Conservation (phyloP, 1,140 invertebrate genomes). For the Venustaconcha ellipsiformis region DNA sequence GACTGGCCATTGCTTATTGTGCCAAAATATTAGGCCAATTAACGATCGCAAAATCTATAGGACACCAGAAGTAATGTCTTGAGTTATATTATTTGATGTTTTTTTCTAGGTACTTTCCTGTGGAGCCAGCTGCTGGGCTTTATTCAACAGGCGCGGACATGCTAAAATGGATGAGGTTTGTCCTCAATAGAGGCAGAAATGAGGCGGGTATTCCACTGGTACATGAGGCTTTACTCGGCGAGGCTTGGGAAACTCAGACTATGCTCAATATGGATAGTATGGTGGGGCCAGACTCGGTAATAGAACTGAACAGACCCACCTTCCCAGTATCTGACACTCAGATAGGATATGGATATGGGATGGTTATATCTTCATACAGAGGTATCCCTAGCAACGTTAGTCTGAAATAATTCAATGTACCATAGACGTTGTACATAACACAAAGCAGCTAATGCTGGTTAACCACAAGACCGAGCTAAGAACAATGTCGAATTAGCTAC, state of each 20-base stretch:
- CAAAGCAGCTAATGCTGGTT: no score
- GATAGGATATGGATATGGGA: conserved; percentile 14
- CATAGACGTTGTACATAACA: no score
- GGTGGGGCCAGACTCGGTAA: no score
- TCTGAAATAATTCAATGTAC: no score
- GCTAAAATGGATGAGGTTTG: conserved; percentile 6
- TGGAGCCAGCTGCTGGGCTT: conserved; percentile 8
- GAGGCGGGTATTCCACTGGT: not conserved
- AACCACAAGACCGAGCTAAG: no score
- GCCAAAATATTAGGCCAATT: no score
- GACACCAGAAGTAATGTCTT: no score
- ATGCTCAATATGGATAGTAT: not conserved
- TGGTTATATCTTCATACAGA: conserved; percentile 6
- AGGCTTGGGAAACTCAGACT: not conserved
- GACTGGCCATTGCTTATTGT: no score
- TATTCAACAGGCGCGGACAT: not conserved
- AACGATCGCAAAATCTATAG: no score
- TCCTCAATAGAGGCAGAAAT: conserved; percentile 1
- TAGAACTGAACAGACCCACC: not conserved
- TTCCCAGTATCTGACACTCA: conserved; percentile 14
- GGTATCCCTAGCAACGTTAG: conserved; percentile 1
- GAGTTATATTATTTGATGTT: not conserved
- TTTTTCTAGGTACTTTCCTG: not conserved
- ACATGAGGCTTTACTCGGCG: not conserved
- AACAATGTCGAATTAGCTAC: no score